phyloP scores from a whole-genome alignment of 2,888 invertebrate species.

The Smittia sp. region DNA sequence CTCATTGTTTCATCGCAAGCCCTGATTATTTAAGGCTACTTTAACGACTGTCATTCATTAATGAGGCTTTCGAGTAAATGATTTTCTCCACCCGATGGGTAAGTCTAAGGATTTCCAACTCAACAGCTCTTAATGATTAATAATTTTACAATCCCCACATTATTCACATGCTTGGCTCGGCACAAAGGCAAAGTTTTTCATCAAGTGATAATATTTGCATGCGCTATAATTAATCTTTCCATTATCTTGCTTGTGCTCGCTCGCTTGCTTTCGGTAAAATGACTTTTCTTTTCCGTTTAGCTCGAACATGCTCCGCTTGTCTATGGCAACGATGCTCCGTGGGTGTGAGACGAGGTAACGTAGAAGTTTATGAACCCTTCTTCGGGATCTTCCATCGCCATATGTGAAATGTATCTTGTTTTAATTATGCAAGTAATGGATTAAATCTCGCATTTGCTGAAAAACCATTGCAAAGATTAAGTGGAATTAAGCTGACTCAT shows the following conservation, averaged over 20 bases:
- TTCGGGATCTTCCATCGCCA: not conserved
- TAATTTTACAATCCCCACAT: conserved; percentile 24
- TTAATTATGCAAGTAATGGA: conserved; percentile 39
- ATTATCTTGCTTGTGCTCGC: not conserved
- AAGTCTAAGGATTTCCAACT: conserved; percentile 32
- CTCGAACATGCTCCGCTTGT: not conserved
- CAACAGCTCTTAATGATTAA: conserved; percentile 16
- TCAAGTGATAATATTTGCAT: conserved; percentile 16
- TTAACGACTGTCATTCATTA: conserved; percentile 34
- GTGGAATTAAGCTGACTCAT: conserved; percentile 33
- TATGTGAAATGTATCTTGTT: conserved; percentile 29
- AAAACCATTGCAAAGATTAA: conserved; percentile 28
- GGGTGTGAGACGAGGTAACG: not conserved
- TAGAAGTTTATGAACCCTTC: not conserved
- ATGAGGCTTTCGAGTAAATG: conserved; percentile 2
- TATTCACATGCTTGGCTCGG: not conserved
- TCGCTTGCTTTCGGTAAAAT: not conserved
- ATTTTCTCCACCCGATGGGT: not conserved
- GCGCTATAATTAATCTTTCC: conserved; percentile 15
- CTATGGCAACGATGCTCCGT: not conserved
- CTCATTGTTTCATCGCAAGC: not conserved
- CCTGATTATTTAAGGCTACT: conserved; percentile 29
- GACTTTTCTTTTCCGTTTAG: not conserved
- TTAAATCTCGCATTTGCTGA: conserved; percentile 28
- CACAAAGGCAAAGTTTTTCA: not conserved